These are phyloP conservation scores for Melanotaenia nigrans DNA, from an alignment of 2,797 vertebrate genomes.

Conservation along the genomic window DNA sequence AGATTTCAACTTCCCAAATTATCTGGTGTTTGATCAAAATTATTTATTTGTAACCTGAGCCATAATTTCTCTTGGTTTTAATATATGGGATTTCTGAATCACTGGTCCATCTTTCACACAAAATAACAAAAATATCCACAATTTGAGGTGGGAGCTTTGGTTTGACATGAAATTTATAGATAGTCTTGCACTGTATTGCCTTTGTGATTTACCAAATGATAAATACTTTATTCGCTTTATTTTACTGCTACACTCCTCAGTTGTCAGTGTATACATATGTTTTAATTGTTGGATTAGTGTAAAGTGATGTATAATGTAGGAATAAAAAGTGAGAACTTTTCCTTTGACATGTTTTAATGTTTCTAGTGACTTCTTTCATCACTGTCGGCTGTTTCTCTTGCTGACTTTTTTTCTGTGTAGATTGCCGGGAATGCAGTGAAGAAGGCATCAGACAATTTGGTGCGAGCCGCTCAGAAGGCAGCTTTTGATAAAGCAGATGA, in stretches of 20 bases:
- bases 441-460: slow-evolving; percentile 95
- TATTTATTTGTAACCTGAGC: neutral
- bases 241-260: too few relatives aligned
- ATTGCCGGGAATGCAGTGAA: slow-evolving; percentile 99
- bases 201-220: neutral
- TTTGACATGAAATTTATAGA: too few relatives aligned
- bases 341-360: neutral
- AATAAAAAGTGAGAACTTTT: neutral
- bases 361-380: too few relatives aligned
- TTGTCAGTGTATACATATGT: neutral
- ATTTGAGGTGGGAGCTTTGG: too few relatives aligned
- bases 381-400: neutral
- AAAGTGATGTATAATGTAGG: neutral
- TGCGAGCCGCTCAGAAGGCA: slow-evolving; percentile 95
- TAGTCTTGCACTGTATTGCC: too few relatives aligned
- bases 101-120: neutral
- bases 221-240: neutral
- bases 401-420: slow-evolving; percentile 64
- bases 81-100: neutral
- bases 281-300: neutral
- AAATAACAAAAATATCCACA: neutral
- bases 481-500: slow-evolving; percentile 96
- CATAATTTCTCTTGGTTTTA: neutral
- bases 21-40: too few relatives aligned
- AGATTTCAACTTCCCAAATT: too few relatives aligned